Evolutionary conservation across 1,140 invertebrate species (phyloP).

Genomic region (Bemisia tabaci): DNA sequence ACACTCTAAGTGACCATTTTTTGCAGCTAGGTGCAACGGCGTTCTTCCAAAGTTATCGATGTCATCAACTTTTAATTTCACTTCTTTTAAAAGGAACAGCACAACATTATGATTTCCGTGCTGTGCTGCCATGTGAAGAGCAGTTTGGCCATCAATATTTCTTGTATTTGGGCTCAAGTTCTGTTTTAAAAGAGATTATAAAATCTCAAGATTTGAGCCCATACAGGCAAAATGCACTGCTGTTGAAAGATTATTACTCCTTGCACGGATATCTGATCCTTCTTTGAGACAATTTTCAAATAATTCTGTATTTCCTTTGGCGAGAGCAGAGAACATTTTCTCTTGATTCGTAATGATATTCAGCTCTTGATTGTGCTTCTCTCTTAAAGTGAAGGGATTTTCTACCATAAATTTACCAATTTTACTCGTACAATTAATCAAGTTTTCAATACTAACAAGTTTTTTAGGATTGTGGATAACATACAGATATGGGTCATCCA

Average conservation of each 20-base stretch:
- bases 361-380: background rate
- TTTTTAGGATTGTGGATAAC: conserved; percentile 1
- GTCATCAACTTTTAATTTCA: conserved; percentile 33
- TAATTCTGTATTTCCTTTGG: conserved; percentile 10
- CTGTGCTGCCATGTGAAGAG: conserved; percentile 5
- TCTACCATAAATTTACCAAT: conserved; percentile 1
- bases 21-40: conserved; percentile 20
- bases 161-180: conserved; percentile 14
- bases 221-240: conserved; percentile 10
- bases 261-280: conserved; percentile 12
- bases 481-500: conserved; percentile 2
- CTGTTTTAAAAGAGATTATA: conserved; percentile 18
- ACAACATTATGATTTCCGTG: conserved; percentile 5
- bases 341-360: conserved; percentile 8
- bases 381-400: conserved; percentile 3
- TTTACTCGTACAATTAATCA: background rate
- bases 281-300: conserved; percentile 7
- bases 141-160: conserved; percentile 3
- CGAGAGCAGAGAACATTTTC: conserved; percentile 10
- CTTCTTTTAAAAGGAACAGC: background rate
- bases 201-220: conserved; percentile 14
- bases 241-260: conserved; percentile 3
- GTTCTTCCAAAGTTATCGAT: background rate
- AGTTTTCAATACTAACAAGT: conserved; percentile 1
- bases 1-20: conserved; percentile 16